A percentile compares a stretch with the other conserved stretches of the same genome.
phyloP scores from a whole-genome alignment of 2,113 vertebrate species.

The Xiphophorus hellerii region DNA sequence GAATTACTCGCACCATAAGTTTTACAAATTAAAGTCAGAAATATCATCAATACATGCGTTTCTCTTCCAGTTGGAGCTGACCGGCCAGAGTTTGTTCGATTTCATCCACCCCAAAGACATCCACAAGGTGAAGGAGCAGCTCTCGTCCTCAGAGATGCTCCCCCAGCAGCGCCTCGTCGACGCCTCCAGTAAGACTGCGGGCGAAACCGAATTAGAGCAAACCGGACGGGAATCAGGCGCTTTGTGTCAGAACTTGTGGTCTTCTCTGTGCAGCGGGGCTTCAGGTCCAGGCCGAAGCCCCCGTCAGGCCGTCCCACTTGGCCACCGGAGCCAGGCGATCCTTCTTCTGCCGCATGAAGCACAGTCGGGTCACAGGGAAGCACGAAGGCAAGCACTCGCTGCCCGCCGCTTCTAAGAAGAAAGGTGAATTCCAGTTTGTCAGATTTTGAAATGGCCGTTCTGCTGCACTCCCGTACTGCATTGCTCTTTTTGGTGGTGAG shows the following conservation, averaged over 20 bases:
- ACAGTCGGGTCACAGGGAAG: slow-evolving; percentile 72
- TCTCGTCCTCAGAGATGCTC: slow-evolving; percentile 80
- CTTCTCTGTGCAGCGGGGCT: slow-evolving; percentile 73
- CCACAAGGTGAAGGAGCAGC: slow-evolving; percentile 89
- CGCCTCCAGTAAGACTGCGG: slow-evolving; percentile 81
- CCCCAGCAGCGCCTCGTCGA: slow-evolving; percentile 83
- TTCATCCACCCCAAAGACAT: slow-evolving; percentile 91
- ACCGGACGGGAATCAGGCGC: no score
- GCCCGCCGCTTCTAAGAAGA: slow-evolving; percentile 79
- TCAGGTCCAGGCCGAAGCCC: slow-evolving; percentile 80
- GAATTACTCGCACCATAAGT: no score
- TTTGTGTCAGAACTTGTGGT: background rate
- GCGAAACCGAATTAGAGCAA: background rate
- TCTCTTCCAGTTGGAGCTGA: slow-evolving; percentile 80
- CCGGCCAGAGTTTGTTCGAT: slow-evolving; percentile 87
- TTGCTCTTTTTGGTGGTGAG: background rate
- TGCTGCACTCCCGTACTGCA: background rate
- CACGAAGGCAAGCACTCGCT: slow-evolving; percentile 75
- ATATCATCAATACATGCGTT: background rate
- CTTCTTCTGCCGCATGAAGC: slow-evolving; percentile 89
- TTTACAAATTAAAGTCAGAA: background rate
- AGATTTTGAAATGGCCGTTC: background rate
- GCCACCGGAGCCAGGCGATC: slow-evolving; percentile 84
- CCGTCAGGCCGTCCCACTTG: slow-evolving; percentile 65
- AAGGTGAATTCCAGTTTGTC: slow-evolving; percentile 72